Evolutionary conservation across 2,113 vertebrate genomes (phyloP).

Genomic region (Callorhinus ursinus): DNA sequence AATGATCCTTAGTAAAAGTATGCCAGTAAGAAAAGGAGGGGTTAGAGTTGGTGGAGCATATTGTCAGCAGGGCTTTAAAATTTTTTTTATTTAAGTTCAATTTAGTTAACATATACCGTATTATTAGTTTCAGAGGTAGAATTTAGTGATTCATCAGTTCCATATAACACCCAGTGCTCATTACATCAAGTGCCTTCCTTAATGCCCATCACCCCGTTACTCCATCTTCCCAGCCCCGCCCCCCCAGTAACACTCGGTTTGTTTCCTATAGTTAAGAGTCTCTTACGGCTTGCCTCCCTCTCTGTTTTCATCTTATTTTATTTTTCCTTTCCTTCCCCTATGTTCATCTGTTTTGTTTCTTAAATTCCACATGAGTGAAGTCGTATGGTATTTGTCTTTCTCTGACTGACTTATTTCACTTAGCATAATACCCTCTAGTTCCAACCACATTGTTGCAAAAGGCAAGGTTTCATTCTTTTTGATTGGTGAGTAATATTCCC

Average conservation of each 20-base stretch:
- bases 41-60: neutral
- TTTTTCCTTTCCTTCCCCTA: neutral
- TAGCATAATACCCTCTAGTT: neutral
- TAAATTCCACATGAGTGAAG: neutral
- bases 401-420: neutral
- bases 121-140: neutral
- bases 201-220: neutral
- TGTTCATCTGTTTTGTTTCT: neutral
- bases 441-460: neutral
- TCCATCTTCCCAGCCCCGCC: neutral
- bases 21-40: neutral
- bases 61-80: neutral
- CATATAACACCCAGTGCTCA: neutral
- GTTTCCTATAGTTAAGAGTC: neutral
- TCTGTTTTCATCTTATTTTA: neutral
- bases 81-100: neutral
- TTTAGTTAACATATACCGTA: neutral
- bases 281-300: too few species aligned
- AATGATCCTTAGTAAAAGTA: neutral
- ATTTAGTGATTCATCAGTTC: neutral
- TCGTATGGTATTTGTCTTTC: neutral
- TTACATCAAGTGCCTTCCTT: neutral
- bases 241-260: neutral
- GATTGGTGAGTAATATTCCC: neutral
- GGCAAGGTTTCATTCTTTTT: neutral